Evolutionary conservation across 2,888 invertebrate species (phyloP), one percentile per base, ranked within the genome.

Genomic region (Molorchus minor): DNA sequence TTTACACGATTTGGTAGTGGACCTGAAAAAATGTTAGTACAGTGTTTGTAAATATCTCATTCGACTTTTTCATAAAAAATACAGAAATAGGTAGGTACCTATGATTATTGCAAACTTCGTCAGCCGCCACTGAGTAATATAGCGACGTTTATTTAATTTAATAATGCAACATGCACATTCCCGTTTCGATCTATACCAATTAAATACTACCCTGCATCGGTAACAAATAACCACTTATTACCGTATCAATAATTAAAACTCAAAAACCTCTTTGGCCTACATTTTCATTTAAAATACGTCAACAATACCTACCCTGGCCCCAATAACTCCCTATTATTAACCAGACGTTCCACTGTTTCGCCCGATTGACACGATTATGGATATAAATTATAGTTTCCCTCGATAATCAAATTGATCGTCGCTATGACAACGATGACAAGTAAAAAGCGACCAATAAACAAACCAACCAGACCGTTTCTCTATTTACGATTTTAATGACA

Each of bases 371-470:
- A 33, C 33, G 33, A 58, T 49, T n/a, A 41, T 40, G 36, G 38
- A 46, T 44, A 53, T n/a, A n/a, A n/a, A n/a, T 29, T 38, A 38
- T 36, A 43, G 5, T 30, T 17, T 40, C 41, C 56, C 52, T 47
- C 56, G 47, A 64, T 54, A 44, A 61, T 45, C 58, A 56, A 54
- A 64, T 72, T 71, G 71, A 71, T 70, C 64, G 74, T 75, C 65
- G 65, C 61, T 71, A 72, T 74, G 71, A 64, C 64, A 64, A 76
- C 74, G 64, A 64, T 68, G 67, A 64, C 70, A 66, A 64, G 70
- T 72, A 65, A 70, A 73, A 71, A 68, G 69, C 70, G 72, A 69
- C 71, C 64, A 70, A 71, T 75, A 74, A 76, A 76, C 74, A 74
- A 72, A 74, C 65, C 66, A 41, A 68, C 66, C 49, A 10, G 10